phyloP scores from a whole-genome alignment of 2,113 vertebrate genomes.

The Ophthalmolycus amberensis region DNA sequence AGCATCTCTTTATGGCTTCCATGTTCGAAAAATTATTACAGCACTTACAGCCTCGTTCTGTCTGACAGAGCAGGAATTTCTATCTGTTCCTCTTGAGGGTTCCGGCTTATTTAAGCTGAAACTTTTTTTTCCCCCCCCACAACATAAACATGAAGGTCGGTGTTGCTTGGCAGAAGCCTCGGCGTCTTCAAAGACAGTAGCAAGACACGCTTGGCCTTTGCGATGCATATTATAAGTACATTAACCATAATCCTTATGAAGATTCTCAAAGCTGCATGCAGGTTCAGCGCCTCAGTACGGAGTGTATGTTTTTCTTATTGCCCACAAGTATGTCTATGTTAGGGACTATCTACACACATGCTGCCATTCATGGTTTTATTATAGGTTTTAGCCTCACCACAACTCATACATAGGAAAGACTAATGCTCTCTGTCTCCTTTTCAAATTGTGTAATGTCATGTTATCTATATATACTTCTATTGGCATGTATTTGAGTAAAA shows the following conservation, averaged over 20 bases:
- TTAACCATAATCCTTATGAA: conserved; percentile 93
- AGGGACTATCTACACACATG: conserved; percentile 83
- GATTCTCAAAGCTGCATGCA: conserved; percentile 92
- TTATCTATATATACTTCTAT: background rate
- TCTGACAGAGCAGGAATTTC: conserved; percentile 66
- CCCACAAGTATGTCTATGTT: conserved; percentile 87
- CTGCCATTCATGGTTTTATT: conserved; percentile 90
- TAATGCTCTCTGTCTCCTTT: conserved; percentile 70
- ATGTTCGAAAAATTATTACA: conserved; percentile 66
- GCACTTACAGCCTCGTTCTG: conserved; percentile 53
- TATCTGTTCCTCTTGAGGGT: conserved; percentile 45
- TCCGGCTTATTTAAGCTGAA: conserved; percentile 40
- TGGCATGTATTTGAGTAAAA: conserved; percentile 4
- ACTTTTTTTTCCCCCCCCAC: conserved; percentile 24
- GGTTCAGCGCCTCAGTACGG: conserved; percentile 86
- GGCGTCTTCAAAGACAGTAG: conserved; percentile 67
- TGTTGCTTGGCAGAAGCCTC: conserved; percentile 73
- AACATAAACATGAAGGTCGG: conserved; percentile 65
- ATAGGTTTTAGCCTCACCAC: conserved; percentile 84
- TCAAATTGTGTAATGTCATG: conserved; percentile 75
- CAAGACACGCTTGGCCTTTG: conserved; percentile 64
- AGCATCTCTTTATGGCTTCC: conserved; percentile 68
- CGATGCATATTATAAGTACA: conserved; percentile 67
- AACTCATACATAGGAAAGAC: conserved; percentile 59
- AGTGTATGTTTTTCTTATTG: conserved; percentile 92